Conservation (phyloP, 2,888 invertebrate species). For the Liopterus haemorrhoidalis region DNA sequence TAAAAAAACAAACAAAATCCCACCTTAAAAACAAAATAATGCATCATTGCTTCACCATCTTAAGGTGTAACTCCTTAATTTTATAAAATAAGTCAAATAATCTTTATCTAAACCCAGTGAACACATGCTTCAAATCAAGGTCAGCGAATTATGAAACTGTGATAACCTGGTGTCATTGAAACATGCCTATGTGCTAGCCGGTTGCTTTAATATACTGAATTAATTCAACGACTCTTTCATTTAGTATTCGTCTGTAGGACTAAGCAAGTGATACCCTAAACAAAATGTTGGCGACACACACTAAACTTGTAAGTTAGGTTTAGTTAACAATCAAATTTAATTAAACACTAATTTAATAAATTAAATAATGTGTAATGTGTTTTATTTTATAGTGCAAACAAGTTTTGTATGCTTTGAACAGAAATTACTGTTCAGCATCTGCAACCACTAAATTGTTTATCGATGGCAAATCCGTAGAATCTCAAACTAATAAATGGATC, state of each 20-base stretch:
- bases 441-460: slow-evolving; percentile 90
- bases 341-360: too few species aligned
- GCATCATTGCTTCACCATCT: too few species aligned
- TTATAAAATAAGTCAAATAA: too few species aligned
- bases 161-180: slow-evolving; percentile 16
- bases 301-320: slow-evolving; percentile 14
- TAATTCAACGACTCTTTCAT: slow-evolving; percentile 17
- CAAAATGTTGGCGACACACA: slow-evolving; percentile 15
- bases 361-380: slow-evolving; percentile 2
- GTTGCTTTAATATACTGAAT: slow-evolving; percentile 21
- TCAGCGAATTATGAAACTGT: too few species aligned
- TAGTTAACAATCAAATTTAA: background rate
- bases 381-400: slow-evolving; percentile 26
- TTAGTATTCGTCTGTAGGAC: slow-evolving; percentile 13
- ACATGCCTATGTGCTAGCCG: too few species aligned
- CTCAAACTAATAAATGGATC: slow-evolving; percentile 88
- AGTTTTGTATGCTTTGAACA: slow-evolving; percentile 13
- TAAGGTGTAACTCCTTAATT: too few species aligned
- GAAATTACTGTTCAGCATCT: slow-evolving; percentile 44
- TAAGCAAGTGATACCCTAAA: too few species aligned
- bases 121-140: too few species aligned
- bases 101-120: too few species aligned
- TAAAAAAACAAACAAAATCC: too few species aligned
- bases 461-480: slow-evolving; percentile 90
- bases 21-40: too few species aligned